Evolutionary conservation across 1,140 invertebrate species (phyloP).

Genomic region (Eriocheir sinensis): DNA sequence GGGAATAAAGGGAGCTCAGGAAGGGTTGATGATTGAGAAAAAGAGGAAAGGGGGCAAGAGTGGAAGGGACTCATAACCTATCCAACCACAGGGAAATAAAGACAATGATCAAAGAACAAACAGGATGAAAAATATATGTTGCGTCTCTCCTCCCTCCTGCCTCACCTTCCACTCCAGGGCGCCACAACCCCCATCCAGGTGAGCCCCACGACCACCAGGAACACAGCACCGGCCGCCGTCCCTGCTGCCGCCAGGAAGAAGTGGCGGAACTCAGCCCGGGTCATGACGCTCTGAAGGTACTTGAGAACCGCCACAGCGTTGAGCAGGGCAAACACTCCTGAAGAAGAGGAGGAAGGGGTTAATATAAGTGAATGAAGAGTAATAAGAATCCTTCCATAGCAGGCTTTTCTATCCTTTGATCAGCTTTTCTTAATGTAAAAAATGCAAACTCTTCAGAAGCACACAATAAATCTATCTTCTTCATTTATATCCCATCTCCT

Average conservation of each 20-base stretch:
- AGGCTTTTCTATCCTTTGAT: too few relatives aligned
- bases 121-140: too few relatives aligned
- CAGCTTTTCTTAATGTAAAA: too few relatives aligned
- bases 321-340: constrained; percentile 97
- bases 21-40: background rate
- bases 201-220: constrained; percentile 91
- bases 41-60: background rate
- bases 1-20: background rate
- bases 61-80: too few relatives aligned
- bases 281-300: constrained; percentile 94
- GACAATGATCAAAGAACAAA: background rate
- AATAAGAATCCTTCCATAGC: too few relatives aligned
- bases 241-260: constrained; percentile 92
- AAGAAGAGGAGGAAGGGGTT: too few relatives aligned
- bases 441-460: too few relatives aligned
- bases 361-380: too few relatives aligned
- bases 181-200: constrained; percentile 97
- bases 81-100: too few relatives aligned
- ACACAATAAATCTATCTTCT: too few relatives aligned
- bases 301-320: constrained; percentile 94
- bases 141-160: background rate
- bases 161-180: constrained; percentile 97
- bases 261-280: constrained; percentile 95
- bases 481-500: too few relatives aligned
- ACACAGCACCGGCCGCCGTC: constrained; percentile 90